Base-by-base conservation (phyloP, 1,140 invertebrate genomes). In the Fopius arisanus region DNA sequence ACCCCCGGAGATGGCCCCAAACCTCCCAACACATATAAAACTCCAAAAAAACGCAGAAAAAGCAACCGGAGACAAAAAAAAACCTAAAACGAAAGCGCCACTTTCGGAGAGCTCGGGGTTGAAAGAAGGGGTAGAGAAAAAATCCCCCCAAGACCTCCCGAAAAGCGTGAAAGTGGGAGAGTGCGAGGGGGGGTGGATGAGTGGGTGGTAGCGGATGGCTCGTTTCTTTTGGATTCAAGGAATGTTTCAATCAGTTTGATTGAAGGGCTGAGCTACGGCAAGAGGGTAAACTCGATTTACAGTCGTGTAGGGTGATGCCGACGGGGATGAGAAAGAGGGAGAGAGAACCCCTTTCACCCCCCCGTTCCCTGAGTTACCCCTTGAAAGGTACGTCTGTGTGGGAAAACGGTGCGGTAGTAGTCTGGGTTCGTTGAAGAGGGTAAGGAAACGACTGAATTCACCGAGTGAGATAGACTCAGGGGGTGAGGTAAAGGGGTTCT, bases 201-300 rank as follows among this genome's bases (percentile, higher is more conserved):
- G 71, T 16, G 14, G 76, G 70, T 78, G 62, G 63, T 51, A 79
- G 74, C 54, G 31, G 78, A 78, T 80, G 82, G 82, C 86, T 87
- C 86, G 86, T 88, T 88, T 88, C 86, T 88, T 88, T 88, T 86
- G 86, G 85, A 88, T 88, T 88, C 86, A 87, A 88, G 86, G 86
- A 88, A 87, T 88, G 86, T 88, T 88, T 88, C 87, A 88, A 88
- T 88, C 86, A 88, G 86, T 88, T 88, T 88, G 87, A 88, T 88
- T 88, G 87, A 88, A 88, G 86, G 87, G 87, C 87, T 88, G 86
- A 86, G 84, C 83, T 80, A 84, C 81, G 83, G 87, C 86, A 87
- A 88, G 87, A 87, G 87, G 86, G 87, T 87, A 88, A 88, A 87
- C 87, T 88, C 87, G 86, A 87, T 88, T 88, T 88, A 86, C 86